Evolutionary conservation across 1,140 invertebrate species (phyloP), one percentile per base, ranked within the genome.

Genomic region (Callitettix versicolor): DNA sequence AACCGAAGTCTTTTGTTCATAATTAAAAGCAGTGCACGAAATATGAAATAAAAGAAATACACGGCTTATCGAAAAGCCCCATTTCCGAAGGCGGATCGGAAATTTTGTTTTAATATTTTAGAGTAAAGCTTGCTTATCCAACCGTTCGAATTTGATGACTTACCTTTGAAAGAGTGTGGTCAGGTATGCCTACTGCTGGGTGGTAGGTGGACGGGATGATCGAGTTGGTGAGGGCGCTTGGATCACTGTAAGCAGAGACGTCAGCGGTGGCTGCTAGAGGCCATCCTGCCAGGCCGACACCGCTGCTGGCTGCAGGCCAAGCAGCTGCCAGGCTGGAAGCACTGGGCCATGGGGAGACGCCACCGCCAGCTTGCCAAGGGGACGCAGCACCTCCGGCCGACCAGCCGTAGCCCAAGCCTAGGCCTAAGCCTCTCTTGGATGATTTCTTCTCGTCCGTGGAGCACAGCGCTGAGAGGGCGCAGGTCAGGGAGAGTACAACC

Each of bases 361-460:
- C 17, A 7, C 7, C 17, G 4, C n/a, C 43, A 15, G 48, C 34
- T 1, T 26, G 48, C 48, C 48, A 51, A 3, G n/a, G 18, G 33
- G 17, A 20, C 7, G 48, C 30, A n/a, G 48, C 30, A 30, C 48
- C 34, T 26, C 24, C 48, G 20, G 26, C 3, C 48, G 41, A 15
- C 7, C 20, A 43, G 15, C 53, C 53, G 33, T 49, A 48, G 9
- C 24, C 24, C 20, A 56, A 30, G 14, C 54, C 54, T 14, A 56
- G 36, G 22, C 49, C 56, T 6, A 57, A 40, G 4, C 56, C 56
- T 3, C 56, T 18, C 40, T 57, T 57, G 1, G 33, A 43, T n/a
- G 56, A 41, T 22, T 42, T 46, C 24, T 50, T 34, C 22, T 53
- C 51, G 18, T 52, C 18, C 14, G 42, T 41, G 6, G 40, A 24